These are phyloP conservation scores for Pseudomyrmex pallidus DNA, from an alignment of 1,140 invertebrate species.

Conservation along the genomic window DNA sequence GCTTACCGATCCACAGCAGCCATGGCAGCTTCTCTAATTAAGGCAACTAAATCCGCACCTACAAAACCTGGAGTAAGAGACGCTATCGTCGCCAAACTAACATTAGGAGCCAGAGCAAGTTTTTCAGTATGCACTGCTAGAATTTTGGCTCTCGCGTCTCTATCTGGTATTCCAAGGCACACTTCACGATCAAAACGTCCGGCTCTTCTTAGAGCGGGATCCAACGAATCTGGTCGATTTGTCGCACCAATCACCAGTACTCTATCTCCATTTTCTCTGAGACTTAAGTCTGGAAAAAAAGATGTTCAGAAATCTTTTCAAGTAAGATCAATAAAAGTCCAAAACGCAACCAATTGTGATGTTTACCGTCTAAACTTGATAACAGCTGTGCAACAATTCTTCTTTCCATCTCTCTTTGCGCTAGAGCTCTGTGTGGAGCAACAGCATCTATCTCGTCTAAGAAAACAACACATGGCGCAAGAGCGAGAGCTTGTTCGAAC, in stretches of 20 bases:
- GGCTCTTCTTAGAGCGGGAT: constrained; percentile 95
- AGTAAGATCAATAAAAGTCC: not conserved
- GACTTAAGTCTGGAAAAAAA: constrained; percentile 85
- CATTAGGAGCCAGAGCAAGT: constrained; percentile 88
- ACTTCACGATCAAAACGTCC: constrained; percentile 98
- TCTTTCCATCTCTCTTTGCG: constrained; percentile 97
- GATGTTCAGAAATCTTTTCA: not conserved
- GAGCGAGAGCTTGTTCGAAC: constrained; percentile 92
- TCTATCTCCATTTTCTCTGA: constrained; percentile 87
- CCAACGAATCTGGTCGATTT: constrained; percentile 96
- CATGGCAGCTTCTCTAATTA: constrained; percentile 94
- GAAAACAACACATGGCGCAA: constrained; percentile 95
- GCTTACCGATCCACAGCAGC: constrained; percentile 91
- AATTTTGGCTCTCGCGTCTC: constrained; percentile 91
- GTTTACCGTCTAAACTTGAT: constrained; percentile 92
- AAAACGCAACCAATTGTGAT: constrained; percentile 3
- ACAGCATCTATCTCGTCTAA: constrained; percentile 98
- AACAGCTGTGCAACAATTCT: constrained; percentile 97
- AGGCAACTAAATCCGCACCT: constrained; percentile 95
- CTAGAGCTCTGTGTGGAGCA: constrained; percentile 93
- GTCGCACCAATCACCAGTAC: constrained; percentile 98
- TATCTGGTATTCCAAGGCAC: constrained; percentile 96
- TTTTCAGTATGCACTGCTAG: constrained; percentile 89
- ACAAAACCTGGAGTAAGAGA: constrained; percentile 97
- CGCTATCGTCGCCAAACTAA: constrained; percentile 91